Conservation (phyloP, 1,140 invertebrate genomes). For the Manduca sexta region DNA sequence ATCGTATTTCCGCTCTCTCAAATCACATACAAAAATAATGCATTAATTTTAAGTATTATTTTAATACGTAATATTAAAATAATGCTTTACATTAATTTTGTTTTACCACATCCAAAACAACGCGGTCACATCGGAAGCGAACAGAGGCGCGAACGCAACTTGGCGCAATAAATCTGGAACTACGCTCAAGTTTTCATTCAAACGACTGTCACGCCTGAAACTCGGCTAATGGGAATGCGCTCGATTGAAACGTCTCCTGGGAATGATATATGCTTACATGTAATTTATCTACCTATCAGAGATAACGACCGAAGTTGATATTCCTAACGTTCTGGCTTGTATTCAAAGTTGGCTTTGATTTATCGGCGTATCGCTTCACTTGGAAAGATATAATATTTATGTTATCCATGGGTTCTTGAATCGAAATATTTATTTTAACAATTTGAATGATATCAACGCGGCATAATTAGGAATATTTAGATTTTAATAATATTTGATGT, state of each 20-base stretch:
- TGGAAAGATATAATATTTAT: no score
- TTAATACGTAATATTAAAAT: no score
- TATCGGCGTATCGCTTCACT: not conserved
- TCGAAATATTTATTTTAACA: no score
- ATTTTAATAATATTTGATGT: no score
- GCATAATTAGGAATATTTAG: no score
- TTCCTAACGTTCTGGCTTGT: not conserved
- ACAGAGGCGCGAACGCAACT: constrained; percentile 20
- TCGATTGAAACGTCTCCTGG: constrained; percentile 16
- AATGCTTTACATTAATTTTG: no score
- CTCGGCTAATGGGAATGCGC: constrained; percentile 22
- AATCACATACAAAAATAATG: no score
- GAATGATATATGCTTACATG: constrained; percentile 8
- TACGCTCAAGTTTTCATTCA: constrained; percentile 20
- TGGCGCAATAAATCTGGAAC: constrained; percentile 27
- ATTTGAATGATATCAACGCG: no score
- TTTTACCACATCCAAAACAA: not conserved
- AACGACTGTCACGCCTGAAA: constrained; percentile 18
- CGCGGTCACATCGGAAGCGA: constrained; percentile 1
- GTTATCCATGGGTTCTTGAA: no score
- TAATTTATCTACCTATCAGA: constrained; percentile 6
- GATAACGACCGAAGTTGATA: not conserved
- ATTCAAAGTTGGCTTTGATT: not conserved
- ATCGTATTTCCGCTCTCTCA: no score
- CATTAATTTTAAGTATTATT: no score